Evolutionary conservation across 2,888 invertebrate species (phyloP).

Genomic region (Torymus tubicola): DNA sequence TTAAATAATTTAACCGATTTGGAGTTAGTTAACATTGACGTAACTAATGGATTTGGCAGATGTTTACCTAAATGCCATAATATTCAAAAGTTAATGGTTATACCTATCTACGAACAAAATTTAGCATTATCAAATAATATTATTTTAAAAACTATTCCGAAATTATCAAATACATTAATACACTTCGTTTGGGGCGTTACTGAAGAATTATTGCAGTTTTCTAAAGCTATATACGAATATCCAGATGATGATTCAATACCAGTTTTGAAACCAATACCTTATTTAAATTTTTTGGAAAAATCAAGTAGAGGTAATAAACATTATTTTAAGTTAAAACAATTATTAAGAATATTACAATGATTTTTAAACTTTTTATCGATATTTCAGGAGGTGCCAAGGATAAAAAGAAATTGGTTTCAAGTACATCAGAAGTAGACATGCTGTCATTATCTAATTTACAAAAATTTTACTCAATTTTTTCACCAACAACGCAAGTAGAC

Average conservation of each 20-base stretch:
- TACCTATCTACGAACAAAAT: not conserved
- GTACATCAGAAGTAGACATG: not conserved
- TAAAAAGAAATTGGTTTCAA: not conserved
- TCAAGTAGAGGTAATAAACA: not conserved
- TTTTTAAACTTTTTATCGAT: too few relatives aligned
- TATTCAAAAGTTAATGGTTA: not conserved
- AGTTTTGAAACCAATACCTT: conserved; percentile 13
- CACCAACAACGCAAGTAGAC: not conserved
- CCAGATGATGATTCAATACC: conserved; percentile 26
- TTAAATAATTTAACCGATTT: conserved; percentile 24
- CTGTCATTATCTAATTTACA: conserved; percentile 1
- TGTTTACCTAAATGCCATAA: conserved; percentile 14
- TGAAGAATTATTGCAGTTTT: not conserved
- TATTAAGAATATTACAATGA: too few relatives aligned
- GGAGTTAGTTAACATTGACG: conserved; percentile 7
- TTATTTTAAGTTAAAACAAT: too few relatives aligned
- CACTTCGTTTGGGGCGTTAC: conserved; percentile 26
- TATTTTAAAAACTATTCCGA: conserved; percentile 11
- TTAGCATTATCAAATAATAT: conserved; percentile 7
- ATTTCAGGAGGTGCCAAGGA: too few relatives aligned
- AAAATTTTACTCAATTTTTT: not conserved
- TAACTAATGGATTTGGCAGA: not conserved
- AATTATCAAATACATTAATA: conserved; percentile 1
- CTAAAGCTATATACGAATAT: not conserved
- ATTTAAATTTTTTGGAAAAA: not conserved